These are phyloP conservation scores for Sylvilagus bachmani DNA, from an alignment of 2,113 vertebrate genomes.

Conservation along the genomic window DNA sequence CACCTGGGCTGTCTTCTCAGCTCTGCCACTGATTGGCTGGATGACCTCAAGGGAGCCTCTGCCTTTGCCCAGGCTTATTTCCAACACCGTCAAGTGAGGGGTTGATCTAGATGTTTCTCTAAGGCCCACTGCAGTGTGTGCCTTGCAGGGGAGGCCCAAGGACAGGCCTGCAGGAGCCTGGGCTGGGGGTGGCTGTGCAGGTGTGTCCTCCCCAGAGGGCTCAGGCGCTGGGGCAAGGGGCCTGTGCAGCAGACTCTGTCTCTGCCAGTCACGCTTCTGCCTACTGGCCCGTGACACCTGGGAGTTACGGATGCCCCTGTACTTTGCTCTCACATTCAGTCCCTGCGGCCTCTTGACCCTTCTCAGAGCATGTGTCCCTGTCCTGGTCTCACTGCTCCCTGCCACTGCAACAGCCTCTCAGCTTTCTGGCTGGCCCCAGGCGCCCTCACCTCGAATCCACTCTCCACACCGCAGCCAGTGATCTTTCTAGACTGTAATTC, in stretches of 20 bases:
- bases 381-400: not conserved
- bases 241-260: not conserved
- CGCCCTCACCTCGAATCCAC: not conserved
- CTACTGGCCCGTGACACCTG: accelerated
- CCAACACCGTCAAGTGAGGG: not conserved
- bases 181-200: not conserved
- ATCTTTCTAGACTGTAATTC: not conserved
- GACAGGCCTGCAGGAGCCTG: not conserved
- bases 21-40: not conserved
- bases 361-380: accelerated
- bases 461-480: not conserved
- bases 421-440: not conserved
- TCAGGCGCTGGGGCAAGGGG: not conserved
- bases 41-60: not conserved
- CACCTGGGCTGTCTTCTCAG: not conserved
- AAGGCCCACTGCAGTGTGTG: not conserved
- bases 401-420: not conserved
- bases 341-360: accelerated
- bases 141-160: not conserved
- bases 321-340: not conserved
- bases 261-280: not conserved
- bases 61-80: not conserved
- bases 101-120: not conserved
- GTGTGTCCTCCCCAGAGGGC: not conserved
- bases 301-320: too few species aligned